Conservation (phyloP, 2,797 vertebrate genomes). For the Fistularia tabacaria region DNA sequence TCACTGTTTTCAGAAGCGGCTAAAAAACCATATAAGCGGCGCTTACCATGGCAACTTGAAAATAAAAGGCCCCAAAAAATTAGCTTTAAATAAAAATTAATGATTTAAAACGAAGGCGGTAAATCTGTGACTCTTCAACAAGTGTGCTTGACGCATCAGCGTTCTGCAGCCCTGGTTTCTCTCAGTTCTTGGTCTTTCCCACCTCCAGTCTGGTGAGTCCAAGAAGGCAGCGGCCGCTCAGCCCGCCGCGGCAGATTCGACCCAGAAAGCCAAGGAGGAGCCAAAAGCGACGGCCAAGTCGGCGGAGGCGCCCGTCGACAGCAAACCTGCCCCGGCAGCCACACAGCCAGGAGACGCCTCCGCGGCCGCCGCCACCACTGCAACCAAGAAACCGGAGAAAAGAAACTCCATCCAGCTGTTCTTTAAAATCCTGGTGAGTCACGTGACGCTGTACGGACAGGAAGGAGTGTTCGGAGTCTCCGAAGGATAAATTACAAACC, state of each 20-base stretch:
- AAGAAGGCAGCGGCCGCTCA: conserved; percentile 60
- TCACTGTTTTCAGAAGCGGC: too few relatives aligned
- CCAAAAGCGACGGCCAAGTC: conserved; percentile 63
- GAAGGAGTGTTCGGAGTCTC: background rate
- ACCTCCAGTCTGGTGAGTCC: conserved; percentile 58
- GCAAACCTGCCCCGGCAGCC: conserved; percentile 54
- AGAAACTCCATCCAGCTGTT: conserved; percentile 89
- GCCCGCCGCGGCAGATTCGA: conserved; percentile 43
- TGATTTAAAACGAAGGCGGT: too few relatives aligned
- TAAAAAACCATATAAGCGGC: too few relatives aligned
- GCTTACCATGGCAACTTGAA: too few relatives aligned
- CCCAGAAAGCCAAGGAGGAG: conserved; percentile 71
- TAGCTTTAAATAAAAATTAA: too few relatives aligned
- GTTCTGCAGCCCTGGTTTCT: too few relatives aligned
- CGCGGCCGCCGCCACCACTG: conserved; percentile 15
- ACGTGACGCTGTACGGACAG: background rate
- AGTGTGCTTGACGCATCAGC: too few relatives aligned
- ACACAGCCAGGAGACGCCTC: conserved; percentile 70
- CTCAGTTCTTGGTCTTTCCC: background rate
- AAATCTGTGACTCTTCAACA: too few relatives aligned
- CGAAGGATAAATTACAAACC: too few relatives aligned
- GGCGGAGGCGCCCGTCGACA: conserved; percentile 55
- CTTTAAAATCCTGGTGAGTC: conserved; percentile 87
- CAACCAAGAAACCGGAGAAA: conserved; percentile 83
- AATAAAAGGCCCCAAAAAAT: too few relatives aligned